Evolutionary conservation across 2,797 vertebrate species (phyloP).

Genomic region (Fundulus diaphanus): DNA sequence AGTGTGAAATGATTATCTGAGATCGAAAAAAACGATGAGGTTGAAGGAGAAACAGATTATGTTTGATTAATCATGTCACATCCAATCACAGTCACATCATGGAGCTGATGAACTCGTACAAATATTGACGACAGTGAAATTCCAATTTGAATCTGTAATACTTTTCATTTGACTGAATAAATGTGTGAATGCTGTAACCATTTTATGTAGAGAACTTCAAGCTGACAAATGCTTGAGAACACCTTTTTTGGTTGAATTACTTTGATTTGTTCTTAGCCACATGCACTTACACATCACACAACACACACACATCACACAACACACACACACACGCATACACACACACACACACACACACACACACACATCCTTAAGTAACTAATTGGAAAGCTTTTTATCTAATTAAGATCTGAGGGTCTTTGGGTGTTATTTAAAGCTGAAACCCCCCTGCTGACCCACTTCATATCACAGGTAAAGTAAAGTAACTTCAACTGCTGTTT

Average conservation of each 20-base stretch:
- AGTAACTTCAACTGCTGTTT: constrained; percentile 21
- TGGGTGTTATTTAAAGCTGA: constrained; percentile 27
- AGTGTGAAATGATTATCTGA: constrained; percentile 30
- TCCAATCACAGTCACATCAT: constrained; percentile 50
- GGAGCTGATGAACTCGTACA: constrained; percentile 43
- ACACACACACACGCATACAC: constrained; percentile 19
- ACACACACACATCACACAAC: constrained; percentile 12
- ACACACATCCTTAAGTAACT: constrained; percentile 9
- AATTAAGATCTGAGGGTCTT: constrained; percentile 44
- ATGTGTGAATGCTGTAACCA: background rate
- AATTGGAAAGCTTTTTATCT: constrained; percentile 25
- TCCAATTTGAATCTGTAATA: constrained; percentile 42
- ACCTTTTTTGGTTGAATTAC: constrained; percentile 2
- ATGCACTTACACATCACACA: background rate
- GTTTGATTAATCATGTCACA: constrained; percentile 59
- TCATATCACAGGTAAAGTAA: constrained; percentile 30
- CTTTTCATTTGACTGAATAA: constrained; percentile 13
- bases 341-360: constrained; percentile 10
- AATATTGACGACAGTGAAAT: constrained; percentile 52
- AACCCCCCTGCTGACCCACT: constrained; percentile 33
- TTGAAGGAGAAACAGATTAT: constrained; percentile 46
- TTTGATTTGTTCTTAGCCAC: constrained; percentile 11
- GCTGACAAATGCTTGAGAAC: constrained; percentile 8
- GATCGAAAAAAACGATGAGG: constrained; percentile 38
- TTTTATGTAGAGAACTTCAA: background rate